Percentiles rank a stretch among this genome's conserved stretches.
phyloP scores from a whole-genome alignment of 2,113 vertebrate genomes.

The Paramisgurnus dabryanus region DNA sequence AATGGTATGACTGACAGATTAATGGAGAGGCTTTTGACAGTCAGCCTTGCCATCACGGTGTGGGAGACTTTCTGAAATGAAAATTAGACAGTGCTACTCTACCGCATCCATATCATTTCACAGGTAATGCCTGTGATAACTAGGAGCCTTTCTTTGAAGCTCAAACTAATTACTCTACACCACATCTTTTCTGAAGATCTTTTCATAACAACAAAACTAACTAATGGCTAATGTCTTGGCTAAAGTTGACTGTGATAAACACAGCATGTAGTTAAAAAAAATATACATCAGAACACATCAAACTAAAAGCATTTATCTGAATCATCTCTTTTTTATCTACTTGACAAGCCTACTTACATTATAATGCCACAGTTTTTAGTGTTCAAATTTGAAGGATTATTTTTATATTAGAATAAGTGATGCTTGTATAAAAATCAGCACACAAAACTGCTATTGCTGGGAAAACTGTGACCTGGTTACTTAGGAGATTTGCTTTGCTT shows the following conservation, averaged over 20 bases:
- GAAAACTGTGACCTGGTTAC: not conserved
- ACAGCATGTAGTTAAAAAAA: not conserved
- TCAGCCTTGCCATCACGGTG: conserved; percentile 28
- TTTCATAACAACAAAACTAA: not conserved
- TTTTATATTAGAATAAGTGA: not conserved
- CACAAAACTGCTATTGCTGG: too few species aligned
- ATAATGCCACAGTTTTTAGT: not conserved
- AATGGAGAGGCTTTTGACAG: conserved; percentile 49
- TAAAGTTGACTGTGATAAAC: not conserved
- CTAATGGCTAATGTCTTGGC: not conserved
- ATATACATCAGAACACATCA: not conserved
- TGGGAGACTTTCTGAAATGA: conserved; percentile 49
- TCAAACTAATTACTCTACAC: conserved; percentile 35
- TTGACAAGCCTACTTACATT: not conserved
- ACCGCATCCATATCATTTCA: conserved; percentile 39
- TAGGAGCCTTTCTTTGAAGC: conserved; percentile 28
- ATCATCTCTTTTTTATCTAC: not conserved
- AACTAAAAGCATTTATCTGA: not conserved
- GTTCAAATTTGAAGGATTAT: conserved; percentile 24
- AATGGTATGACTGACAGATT: conserved; percentile 48
- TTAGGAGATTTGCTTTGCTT: not conserved
- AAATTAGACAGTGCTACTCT: conserved; percentile 44
- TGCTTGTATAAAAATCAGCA: not conserved
- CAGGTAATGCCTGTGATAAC: conserved; percentile 43
- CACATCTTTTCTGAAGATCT: not conserved